phyloP scores from a whole-genome alignment of 2,113 vertebrate genomes.

The Gasterosteus nipponicus region DNA sequence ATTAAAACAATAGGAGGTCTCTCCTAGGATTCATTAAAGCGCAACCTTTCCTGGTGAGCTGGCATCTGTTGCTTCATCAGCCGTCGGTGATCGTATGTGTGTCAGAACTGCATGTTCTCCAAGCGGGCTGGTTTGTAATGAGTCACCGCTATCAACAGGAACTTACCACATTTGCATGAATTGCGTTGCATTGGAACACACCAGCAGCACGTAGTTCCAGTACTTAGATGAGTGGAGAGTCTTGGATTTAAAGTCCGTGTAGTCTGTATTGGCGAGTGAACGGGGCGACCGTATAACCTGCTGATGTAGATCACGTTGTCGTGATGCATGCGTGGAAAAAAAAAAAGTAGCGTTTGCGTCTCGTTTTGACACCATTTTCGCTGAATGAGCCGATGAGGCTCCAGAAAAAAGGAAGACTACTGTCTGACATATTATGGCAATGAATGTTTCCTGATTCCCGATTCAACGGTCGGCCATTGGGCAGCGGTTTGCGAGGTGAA shows the following conservation, averaged over 20 bases:
- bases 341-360: neutral
- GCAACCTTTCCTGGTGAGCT: constrained; percentile 67
- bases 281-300: neutral
- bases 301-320: neutral
- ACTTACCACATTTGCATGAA: constrained; percentile 56
- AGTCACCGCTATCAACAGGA: constrained; percentile 68
- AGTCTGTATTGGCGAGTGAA: neutral
- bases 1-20: constrained; percentile 64
- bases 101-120: constrained; percentile 68
- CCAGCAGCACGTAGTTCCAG: neutral
- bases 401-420: neutral
- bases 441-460: no score
- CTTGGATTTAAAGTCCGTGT: neutral
- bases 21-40: constrained; percentile 52
- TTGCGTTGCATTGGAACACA: neutral
- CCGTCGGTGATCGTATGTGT: constrained; percentile 52
- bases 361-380: neutral
- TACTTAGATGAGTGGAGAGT: neutral
- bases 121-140: constrained; percentile 63
- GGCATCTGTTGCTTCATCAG: constrained; percentile 70
- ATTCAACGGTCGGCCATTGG: neutral
- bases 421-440: no score
- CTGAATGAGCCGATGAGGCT: neutral
- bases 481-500: neutral
- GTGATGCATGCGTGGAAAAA: neutral